Evolutionary conservation across 2,797 vertebrate genomes (phyloP), one percentile per base, ranked within the genome.

Genomic region (Bovichtus diacanthus): DNA sequence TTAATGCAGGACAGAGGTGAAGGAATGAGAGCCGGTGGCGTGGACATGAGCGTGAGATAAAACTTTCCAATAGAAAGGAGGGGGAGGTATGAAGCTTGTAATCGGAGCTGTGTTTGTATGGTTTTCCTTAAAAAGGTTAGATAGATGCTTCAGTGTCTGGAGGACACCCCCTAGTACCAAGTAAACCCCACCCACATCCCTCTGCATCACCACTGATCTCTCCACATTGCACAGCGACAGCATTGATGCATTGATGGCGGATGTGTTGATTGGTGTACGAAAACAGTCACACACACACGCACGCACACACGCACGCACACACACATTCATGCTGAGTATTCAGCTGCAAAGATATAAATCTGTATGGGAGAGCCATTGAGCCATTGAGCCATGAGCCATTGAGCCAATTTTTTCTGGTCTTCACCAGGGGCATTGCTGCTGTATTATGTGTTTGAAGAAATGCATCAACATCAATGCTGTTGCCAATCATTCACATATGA

Each of bases 101-200:
- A 91, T 49, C 1, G 31, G 87, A 92, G 82, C 78, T 11, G 72
- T 34, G 55, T 47, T 55, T 76, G 51, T 81, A 58, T 51, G 55
- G 72, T 91, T 92, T 88, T 85, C 85, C 85, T 93, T 90, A 86
- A 89, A 92, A 91, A 82, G 90, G 82, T 81, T 53, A 1, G 68
- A 76, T 78, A 74, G 62, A 81, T 70, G 65, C 72, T 78, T 73
- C 1, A 13, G 46, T 72, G 46, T 70, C 38, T 53, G 11, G 15
- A 36, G 70, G 54, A 55, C 74, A 46, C 55, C 56, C 53, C 74
- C 70, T 51, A 19, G 56, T 54, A 75, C 64, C 16, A 21, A 47
- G 49, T 56, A 83, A 81, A 60, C 61, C 64, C 72, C 56, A 1
- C 88, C 86, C 69, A 34, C 9, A 12, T 7, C 46, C 5, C 44